Percentiles rank a stretch among this genome's conserved stretches.
These are phyloP conservation scores for Dicycla oo DNA, from an alignment of 2,888 invertebrate species.

Conservation along the genomic window DNA sequence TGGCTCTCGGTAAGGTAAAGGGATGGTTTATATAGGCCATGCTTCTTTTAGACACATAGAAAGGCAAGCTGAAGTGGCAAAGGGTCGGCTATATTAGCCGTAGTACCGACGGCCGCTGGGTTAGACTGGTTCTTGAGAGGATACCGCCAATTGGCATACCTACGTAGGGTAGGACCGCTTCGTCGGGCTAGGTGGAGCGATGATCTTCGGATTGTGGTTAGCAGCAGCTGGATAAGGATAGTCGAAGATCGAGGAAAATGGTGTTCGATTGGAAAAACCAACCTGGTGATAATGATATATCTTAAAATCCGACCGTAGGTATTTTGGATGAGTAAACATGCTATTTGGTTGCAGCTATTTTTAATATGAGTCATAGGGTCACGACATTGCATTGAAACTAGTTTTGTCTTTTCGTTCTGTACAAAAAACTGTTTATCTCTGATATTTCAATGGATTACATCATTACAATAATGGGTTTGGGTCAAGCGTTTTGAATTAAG, in stretches of 20 bases:
- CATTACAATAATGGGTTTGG: conserved; percentile 25
- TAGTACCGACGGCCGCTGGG: background rate
- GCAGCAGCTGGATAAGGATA: background rate
- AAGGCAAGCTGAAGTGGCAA: background rate
- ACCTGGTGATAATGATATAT: background rate
- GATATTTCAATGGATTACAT: conserved; percentile 51
- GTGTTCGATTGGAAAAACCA: background rate
- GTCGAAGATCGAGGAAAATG: background rate
- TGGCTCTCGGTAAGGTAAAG: conserved; percentile 50
- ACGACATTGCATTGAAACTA: conserved; percentile 42
- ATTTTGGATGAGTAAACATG: background rate
- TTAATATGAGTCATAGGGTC: conserved; percentile 31
- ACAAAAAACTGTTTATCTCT: conserved; percentile 27
- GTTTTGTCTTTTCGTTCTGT: conserved; percentile 17
- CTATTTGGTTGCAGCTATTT: background rate
- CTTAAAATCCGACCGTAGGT: background rate
- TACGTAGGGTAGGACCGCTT: background rate
- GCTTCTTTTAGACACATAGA: conserved; percentile 17
- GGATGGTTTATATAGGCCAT: conserved; percentile 29
- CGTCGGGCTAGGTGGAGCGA: background rate
- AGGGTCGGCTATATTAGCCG: background rate
- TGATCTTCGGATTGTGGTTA: background rate
- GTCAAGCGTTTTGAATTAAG: conserved; percentile 4
- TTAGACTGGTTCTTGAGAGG: background rate
- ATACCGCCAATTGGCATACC: background rate